Conservation (phyloP, 2,797 vertebrate species). For the Phataginus tricuspis region DNA sequence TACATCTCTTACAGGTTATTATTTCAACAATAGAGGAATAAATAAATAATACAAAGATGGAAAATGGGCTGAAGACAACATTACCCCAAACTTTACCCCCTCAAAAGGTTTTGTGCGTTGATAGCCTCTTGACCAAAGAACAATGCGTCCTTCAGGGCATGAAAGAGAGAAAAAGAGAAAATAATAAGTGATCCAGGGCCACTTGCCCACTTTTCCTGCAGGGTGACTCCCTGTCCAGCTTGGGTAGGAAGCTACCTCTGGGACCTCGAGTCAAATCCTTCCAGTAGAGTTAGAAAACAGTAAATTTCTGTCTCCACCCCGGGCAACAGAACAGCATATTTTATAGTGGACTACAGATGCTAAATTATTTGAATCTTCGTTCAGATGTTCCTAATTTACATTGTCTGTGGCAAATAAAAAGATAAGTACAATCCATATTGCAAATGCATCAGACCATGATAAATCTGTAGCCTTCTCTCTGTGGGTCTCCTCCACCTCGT, state of each 20-base stretch:
- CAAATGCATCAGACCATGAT: slow-evolving; percentile 78
- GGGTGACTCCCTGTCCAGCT: not conserved
- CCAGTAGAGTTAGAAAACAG: slow-evolving; percentile 53
- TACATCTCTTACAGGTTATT: not conserved
- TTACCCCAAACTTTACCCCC: not conserved
- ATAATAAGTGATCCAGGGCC: not conserved
- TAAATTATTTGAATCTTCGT: slow-evolving; percentile 82
- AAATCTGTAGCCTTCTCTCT: slow-evolving; percentile 81
- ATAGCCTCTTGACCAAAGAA: not conserved
- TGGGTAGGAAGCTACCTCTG: slow-evolving; percentile 52
- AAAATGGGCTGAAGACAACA: not conserved
- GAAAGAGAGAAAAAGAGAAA: not conserved
- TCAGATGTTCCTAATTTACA: slow-evolving; percentile 85
- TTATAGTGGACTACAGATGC: slow-evolving; percentile 82
- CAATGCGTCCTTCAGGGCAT: not conserved
- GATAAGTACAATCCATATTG: slow-evolving; percentile 88
- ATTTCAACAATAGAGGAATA: not conserved
- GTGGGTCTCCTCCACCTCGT: slow-evolving; percentile 71
- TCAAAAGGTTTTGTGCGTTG: not conserved
- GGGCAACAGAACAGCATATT: slow-evolving; percentile 69
- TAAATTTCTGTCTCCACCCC: slow-evolving; percentile 72
- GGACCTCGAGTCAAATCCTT: slow-evolving; percentile 49
- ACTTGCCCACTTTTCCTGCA: not conserved
- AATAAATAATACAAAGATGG: not conserved
- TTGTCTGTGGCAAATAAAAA: slow-evolving; percentile 87